phyloP scores from a whole-genome alignment of 1,140 invertebrate genomes.

The Drosophila fuyamai region DNA sequence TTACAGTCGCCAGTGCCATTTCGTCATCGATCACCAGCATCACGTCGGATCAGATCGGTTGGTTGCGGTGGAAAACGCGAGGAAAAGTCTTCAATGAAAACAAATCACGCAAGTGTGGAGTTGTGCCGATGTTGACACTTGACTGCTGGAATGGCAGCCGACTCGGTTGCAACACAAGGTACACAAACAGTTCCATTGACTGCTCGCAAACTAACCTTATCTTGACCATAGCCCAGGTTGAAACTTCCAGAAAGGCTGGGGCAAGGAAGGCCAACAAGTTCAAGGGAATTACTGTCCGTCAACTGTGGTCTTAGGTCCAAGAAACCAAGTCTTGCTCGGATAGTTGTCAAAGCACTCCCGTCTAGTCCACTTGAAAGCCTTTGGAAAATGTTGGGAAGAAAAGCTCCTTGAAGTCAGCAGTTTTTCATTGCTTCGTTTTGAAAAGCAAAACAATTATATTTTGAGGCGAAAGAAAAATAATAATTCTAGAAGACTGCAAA shows the following conservation, averaged over 20 bases:
- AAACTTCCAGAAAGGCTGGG: background rate
- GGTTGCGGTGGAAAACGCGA: conserved; percentile 15
- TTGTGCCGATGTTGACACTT: conserved; percentile 36
- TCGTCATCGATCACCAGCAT: conserved; percentile 54
- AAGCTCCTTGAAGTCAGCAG: conserved; percentile 19
- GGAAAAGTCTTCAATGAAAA: conserved; percentile 34
- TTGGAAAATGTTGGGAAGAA: background rate
- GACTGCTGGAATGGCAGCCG: conserved; percentile 9
- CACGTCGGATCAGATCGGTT: conserved; percentile 6
- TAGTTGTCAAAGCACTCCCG: conserved; percentile 27
- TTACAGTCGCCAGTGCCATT: conserved; percentile 38
- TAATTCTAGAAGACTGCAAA: too few relatives aligned
- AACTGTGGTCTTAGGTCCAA: conserved; percentile 56
- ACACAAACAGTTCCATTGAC: conserved; percentile 2
- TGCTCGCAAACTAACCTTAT: background rate
- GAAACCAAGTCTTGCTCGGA: conserved; percentile 6
- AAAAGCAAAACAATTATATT: conserved; percentile 46
- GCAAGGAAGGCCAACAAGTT: conserved; percentile 15
- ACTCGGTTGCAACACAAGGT: conserved; percentile 18
- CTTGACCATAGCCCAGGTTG: conserved; percentile 1
- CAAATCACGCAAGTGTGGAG: conserved; percentile 19
- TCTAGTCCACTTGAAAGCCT: conserved; percentile 6
- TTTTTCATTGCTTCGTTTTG: conserved; percentile 21
- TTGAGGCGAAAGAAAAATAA: conserved; percentile 5
- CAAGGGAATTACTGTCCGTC: conserved; percentile 66